Base-by-base conservation (phyloP, 2,888 invertebrate genomes). In the Acleris emargana region DNA sequence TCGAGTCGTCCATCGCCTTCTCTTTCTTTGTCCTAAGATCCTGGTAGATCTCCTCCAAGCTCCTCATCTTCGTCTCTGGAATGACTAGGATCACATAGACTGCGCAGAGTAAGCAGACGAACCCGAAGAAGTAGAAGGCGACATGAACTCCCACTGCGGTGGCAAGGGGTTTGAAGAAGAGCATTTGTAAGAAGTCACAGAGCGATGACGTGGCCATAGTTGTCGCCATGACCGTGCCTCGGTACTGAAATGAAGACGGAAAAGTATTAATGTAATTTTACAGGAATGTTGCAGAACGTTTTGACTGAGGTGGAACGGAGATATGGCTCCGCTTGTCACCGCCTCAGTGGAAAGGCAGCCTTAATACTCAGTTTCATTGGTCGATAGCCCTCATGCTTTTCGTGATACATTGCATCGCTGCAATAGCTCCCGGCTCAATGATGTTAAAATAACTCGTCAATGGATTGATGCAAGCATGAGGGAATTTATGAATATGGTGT, bases 131-230 rank as follows among this genome's bases (percentile, higher is more conserved):
- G 73, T 80, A 89, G 71, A 89, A 89, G 0, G 86, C 78, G 0
- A 79, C 79, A 66, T 88, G 79, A 2, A 81, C 73, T 0, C 90
- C 89, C 0, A 87, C 73, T 0, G 79, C 59, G 1, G 74, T 84
- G 0, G 83, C 82, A 0, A 90, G 61, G 0, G 88, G 82, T 58
- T 87, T 88, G 77, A 89, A 90, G 76, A 89, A 86, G 17, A 87
- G 68, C 67, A 86, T 78, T 73, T 89, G 88, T 0, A 87, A 20
- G 71, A 88, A 88, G 55, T 75, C 85, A 0, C 78, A 68, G 0
- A 79, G n/a, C 0, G 87, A 78, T 0, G 87, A 82, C 0, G 73
- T n/a, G 0, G 86, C 76, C 88, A 88, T 88, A 0, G 86, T 78
- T 0, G 73, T 71, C 0, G 84, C 90, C 78, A 89, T 81, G 0